Base-by-base conservation (phyloP, 2,113 vertebrate species). In the Benitochromis conjunctus region DNA sequence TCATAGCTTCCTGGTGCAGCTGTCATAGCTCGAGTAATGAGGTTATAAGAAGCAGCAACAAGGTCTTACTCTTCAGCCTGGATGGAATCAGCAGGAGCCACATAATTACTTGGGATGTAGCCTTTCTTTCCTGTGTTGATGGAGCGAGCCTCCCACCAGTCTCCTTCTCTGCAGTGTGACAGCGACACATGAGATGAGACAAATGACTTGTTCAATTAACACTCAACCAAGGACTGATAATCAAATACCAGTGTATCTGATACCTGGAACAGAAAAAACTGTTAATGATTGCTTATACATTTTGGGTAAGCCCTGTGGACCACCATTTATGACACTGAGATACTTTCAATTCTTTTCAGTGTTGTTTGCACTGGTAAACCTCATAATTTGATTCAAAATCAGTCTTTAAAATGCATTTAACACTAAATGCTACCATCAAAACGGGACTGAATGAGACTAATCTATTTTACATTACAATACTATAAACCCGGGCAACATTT, bases 101-200 rank as follows among this genome's bases (percentile, higher is more conserved):
- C 98, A 3, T 99, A 99, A 96, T 99, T 99, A 94, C 99, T 99
- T 57, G 98, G 99, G 95, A 99, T 99, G 94, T 99, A 99, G 91
- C 99, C 99, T 54, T 97, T 99, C 95, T 98, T 98, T 93, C 98
- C 98, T 0, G 98, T 99, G 94, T 98, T 99, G 95, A 99, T 99
- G 91, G 98, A 99, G 91, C 97, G 97, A 79, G 99, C 99, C 97
- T 99, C 99, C 99, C 99, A 99, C 99, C 99, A 99, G 96, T 99
- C 99, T 94, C 99, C 99, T 95, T 99, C 99, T 92, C 98, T 99
- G 94, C 89, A 91, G 79, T 80, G 74, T 66, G 56, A 88, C 51
- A 78, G 51, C 4, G 77, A 84, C 41, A 89, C 29, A 41, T 12
- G 58, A 86, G 21, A 76, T 43, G 26, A 88, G 31, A 89, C 3